Conservation (phyloP, 2,888 invertebrate genomes). For the Acrocera orbiculus region DNA sequence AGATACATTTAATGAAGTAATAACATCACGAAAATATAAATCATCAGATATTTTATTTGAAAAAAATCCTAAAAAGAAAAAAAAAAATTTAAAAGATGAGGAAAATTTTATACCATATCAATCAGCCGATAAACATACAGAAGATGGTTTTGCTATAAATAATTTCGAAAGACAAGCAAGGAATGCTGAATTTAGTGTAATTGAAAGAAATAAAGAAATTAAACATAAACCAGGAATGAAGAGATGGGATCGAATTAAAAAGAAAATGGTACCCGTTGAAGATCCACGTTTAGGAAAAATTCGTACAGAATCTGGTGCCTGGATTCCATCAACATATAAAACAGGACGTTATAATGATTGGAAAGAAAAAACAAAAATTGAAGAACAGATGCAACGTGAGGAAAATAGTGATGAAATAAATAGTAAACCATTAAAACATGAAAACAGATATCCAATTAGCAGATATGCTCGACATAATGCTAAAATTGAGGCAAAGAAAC, state of each 20-base stretch:
- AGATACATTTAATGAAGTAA: slow-evolving; percentile 38
- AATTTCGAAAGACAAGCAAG: slow-evolving; percentile 66
- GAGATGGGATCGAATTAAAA: slow-evolving; percentile 89
- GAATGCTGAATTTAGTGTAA: slow-evolving; percentile 62
- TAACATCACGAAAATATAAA: slow-evolving; percentile 33
- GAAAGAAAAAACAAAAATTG: slow-evolving; percentile 50
- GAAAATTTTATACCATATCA: slow-evolving; percentile 78
- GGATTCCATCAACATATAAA: slow-evolving; percentile 89
- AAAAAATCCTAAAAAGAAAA: slow-evolving; percentile 37
- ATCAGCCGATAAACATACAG: slow-evolving; percentile 70
- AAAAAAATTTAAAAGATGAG: slow-evolving; percentile 38
- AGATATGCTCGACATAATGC: slow-evolving; percentile 68
- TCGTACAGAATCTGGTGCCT: slow-evolving; percentile 85
- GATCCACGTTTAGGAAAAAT: slow-evolving; percentile 53
- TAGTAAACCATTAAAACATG: slow-evolving; percentile 17
- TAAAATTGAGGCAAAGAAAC: slow-evolving; percentile 44
- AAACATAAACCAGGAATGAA: slow-evolving; percentile 42
- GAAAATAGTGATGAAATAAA: slow-evolving; percentile 22
- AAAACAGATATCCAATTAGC: slow-evolving; percentile 34
- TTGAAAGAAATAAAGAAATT: slow-evolving; percentile 59
- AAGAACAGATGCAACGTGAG: slow-evolving; percentile 26
- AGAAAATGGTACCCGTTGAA: slow-evolving; percentile 68
- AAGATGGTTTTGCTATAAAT: slow-evolving; percentile 49
- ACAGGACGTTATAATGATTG: slow-evolving; percentile 76
- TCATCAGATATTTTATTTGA: slow-evolving; percentile 38